Evolutionary conservation across 1,140 invertebrate species (phyloP).

Genomic region (Oppia nitens): DNA sequence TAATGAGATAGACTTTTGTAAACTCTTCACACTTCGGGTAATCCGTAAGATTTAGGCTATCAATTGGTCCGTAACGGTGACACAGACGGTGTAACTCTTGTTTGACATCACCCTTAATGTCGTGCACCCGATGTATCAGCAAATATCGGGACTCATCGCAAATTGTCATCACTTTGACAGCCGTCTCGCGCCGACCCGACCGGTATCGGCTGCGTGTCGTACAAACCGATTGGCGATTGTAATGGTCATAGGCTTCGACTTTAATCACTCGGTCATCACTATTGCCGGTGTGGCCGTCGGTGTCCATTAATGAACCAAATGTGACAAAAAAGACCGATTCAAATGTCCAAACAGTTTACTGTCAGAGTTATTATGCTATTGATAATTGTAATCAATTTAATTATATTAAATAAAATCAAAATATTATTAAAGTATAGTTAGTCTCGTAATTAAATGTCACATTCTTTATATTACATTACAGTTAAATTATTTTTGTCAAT

Average conservation of each 20-base stretch:
- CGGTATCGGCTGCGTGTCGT: conserved; percentile 14
- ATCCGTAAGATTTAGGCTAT: conserved; percentile 35
- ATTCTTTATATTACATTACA: too few species aligned
- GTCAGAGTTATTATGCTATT: too few species aligned
- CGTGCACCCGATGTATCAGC: conserved; percentile 17
- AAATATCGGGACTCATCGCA: conserved; percentile 19
- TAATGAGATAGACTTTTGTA: conserved; percentile 60
- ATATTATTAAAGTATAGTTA: too few species aligned
- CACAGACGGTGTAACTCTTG: conserved; percentile 50
- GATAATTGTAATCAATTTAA: too few species aligned
- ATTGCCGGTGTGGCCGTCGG: too few species aligned
- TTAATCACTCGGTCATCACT: too few species aligned
- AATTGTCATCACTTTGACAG: conserved; percentile 19
- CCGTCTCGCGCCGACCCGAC: conserved; percentile 12
- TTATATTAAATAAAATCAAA: too few species aligned
- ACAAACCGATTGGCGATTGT: conserved; percentile 16
- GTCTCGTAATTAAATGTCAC: too few species aligned
- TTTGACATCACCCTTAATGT: conserved; percentile 1
- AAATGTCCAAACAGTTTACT: too few species aligned
- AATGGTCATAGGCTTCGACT: conserved; percentile 8
- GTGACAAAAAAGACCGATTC: too few species aligned
- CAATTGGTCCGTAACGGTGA: conserved; percentile 46
- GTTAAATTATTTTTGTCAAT: too few species aligned
- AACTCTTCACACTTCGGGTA: conserved; percentile 48
- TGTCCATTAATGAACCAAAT: too few species aligned